phyloP scores from a whole-genome alignment of 2,888 invertebrate genomes.

The Antheraea assamensis region DNA sequence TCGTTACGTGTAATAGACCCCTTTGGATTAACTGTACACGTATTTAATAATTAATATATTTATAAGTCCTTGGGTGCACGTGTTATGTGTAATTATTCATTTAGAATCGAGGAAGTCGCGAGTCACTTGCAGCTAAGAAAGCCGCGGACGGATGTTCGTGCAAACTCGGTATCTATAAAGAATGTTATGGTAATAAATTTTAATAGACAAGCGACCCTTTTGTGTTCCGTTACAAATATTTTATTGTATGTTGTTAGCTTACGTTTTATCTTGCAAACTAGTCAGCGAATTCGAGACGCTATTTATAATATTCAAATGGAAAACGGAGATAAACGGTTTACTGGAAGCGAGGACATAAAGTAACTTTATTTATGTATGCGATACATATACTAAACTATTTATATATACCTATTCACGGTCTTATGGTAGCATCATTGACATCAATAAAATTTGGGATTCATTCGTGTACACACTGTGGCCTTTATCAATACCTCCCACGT shows the following conservation, averaged over 20 bases:
- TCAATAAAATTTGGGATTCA: too few relatives aligned
- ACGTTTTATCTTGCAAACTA: conserved; percentile 40
- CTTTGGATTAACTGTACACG: too few relatives aligned
- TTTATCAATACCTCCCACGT: too few relatives aligned
- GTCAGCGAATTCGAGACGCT: conserved; percentile 39
- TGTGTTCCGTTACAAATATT: conserved; percentile 41
- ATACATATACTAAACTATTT: too few relatives aligned
- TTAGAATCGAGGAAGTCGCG: conserved; percentile 19
- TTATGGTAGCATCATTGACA: too few relatives aligned
- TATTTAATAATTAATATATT: not conserved
- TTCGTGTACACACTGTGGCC: too few relatives aligned
- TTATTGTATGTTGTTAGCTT: conserved; percentile 38
- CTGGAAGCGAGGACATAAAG: conserved; percentile 45
- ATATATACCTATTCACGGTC: not conserved
- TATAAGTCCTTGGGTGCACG: not conserved
- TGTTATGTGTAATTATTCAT: conserved; percentile 18
- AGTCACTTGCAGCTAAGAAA: conserved; percentile 15
- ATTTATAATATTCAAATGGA: conserved; percentile 53
- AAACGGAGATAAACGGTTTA: conserved; percentile 42
- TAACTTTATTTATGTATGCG: conserved; percentile 24
- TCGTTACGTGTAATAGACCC: too few relatives aligned
- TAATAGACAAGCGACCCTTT: conserved; percentile 39
- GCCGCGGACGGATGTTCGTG: conserved; percentile 31
- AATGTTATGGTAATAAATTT: conserved; percentile 35
- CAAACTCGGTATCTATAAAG: conserved; percentile 31